These are phyloP conservation scores for Oxyteleia sp. DNA, from an alignment of 2,888 invertebrate genomes.

Conservation along the genomic window DNA sequence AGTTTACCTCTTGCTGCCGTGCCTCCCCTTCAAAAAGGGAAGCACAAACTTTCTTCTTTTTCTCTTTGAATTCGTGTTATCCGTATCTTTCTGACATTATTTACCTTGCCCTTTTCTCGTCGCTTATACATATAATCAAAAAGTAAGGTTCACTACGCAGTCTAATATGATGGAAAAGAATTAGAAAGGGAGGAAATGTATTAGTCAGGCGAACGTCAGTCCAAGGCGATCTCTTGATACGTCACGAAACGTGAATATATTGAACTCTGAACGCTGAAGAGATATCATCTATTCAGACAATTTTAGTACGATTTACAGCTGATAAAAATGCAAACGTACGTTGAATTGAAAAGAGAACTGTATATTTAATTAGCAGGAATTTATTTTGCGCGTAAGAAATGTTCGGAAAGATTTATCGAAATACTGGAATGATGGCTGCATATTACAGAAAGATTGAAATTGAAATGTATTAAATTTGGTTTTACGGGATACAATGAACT, in stretches of 20 bases:
- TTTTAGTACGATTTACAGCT: slow-evolving; percentile 21
- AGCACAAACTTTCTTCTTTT: slow-evolving; percentile 46
- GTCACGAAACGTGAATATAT: slow-evolving; percentile 41
- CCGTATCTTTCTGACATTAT: slow-evolving; percentile 58
- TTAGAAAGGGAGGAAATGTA: slow-evolving; percentile 39
- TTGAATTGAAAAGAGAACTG: not conserved
- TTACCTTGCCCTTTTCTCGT: slow-evolving; percentile 36
- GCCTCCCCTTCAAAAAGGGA: slow-evolving; percentile 28
- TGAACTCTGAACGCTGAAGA: slow-evolving; percentile 26
- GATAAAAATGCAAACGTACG: slow-evolving; percentile 12
- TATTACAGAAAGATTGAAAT: not conserved
- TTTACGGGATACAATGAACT: too few relatives aligned
- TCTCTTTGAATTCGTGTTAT: slow-evolving; percentile 57
- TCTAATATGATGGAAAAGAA: slow-evolving; percentile 41
- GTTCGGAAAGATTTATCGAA: too few relatives aligned
- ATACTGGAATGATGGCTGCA: too few relatives aligned
- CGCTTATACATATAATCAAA: slow-evolving; percentile 56
- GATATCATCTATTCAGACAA: slow-evolving; percentile 26
- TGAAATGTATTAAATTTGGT: not conserved
- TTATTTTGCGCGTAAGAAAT: not conserved
- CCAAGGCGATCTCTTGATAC: slow-evolving; percentile 37
- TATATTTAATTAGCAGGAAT: slow-evolving; percentile 9
- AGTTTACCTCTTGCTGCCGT: slow-evolving; percentile 75
- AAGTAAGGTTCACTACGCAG: slow-evolving; percentile 29
- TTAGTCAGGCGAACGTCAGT: slow-evolving; percentile 40